Base-by-base conservation (phyloP, 1,140 invertebrate genomes). In the Hylaeus volcanicus region DNA sequence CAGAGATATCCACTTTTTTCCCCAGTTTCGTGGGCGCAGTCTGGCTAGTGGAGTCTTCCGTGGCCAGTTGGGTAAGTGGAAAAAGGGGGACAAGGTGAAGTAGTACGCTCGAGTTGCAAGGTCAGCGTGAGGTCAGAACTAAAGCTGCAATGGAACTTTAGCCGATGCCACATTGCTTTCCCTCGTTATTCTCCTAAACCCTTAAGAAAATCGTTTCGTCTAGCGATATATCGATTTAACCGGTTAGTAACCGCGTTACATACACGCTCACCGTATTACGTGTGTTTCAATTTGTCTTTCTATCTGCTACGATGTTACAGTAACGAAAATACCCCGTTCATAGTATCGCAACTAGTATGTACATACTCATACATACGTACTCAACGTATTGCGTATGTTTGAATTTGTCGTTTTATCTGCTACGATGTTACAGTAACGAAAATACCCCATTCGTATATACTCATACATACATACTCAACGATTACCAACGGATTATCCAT, bases 41-140 rank as follows among this genome's bases (percentile, higher is more conserved):
- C 2, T 48, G 37, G 11, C 14, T 71, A 64, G 26, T 26, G 26
- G 61, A 65, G 64, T 72, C 60, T n/a, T 65, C 39, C 63, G 45
- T 43, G 45, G 63, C 63, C 12, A 58, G 73, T n/a, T 4, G 6
- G 26, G 15, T 56, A 48, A 5, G 5, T 11, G 41, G 37, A 15
- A 60, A 84, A 84, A 70, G 12, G 53, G 66, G 79, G 45, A 70
- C 84, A 84, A 84, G 78, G 82, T 80, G 66, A 85, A 69, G 72
- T 71, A 61, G 53, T 14, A 48, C 43, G 73, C 48, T 51, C 45
- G 14, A 73, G 70, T 37, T 14, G 39, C 55, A 79, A 74, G 78
- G 77, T 71, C 63, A 43, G 51, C 58, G 45, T 61, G 51, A 81
- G 79, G 65, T 72, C 56, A 15, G 48, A 63, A 60, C 61, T 60